A percentile compares a stretch with the other conserved stretches of the same genome.
These are phyloP conservation scores for Alouatta palliata DNA, from an alignment of 2,113 vertebrate genomes.

Conservation along the genomic window DNA sequence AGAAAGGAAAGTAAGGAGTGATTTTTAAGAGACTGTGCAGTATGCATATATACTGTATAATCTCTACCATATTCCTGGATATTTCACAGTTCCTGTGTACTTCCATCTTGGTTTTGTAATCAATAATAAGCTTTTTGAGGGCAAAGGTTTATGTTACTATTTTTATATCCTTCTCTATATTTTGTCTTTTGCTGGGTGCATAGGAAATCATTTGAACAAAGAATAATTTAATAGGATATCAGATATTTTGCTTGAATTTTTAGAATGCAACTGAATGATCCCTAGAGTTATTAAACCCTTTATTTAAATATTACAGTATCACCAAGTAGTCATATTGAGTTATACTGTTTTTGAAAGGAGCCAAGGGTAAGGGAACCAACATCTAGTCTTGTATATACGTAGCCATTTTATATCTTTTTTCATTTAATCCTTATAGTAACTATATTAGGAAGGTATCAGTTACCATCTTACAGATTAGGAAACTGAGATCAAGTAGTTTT, in stretches of 20 bases:
- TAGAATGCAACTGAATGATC: neutral
- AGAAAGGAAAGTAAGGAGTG: neutral
- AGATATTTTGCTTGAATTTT: conserved; percentile 27
- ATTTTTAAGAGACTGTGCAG: neutral
- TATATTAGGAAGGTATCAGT: neutral
- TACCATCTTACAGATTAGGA: neutral
- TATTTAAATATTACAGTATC: conserved; percentile 10
- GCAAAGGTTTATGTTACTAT: neutral
- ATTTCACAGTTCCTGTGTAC: neutral
- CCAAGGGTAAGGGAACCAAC: neutral
- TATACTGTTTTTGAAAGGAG: neutral
- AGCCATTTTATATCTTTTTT: neutral
- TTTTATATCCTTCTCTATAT: neutral
- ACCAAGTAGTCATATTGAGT: neutral
- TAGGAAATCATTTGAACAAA: conserved; percentile 4
- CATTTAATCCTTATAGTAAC: neutral
- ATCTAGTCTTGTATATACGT: neutral
- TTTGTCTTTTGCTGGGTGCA: neutral
- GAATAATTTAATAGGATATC: neutral
- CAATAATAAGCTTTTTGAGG: neutral
- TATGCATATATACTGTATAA: neutral
- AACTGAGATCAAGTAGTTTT: neutral
- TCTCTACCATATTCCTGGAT: neutral
- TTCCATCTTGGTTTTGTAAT: neutral
- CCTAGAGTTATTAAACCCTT: neutral